phyloP scores from a whole-genome alignment of 1,140 invertebrate genomes.

The Matsumurasca onukii region DNA sequence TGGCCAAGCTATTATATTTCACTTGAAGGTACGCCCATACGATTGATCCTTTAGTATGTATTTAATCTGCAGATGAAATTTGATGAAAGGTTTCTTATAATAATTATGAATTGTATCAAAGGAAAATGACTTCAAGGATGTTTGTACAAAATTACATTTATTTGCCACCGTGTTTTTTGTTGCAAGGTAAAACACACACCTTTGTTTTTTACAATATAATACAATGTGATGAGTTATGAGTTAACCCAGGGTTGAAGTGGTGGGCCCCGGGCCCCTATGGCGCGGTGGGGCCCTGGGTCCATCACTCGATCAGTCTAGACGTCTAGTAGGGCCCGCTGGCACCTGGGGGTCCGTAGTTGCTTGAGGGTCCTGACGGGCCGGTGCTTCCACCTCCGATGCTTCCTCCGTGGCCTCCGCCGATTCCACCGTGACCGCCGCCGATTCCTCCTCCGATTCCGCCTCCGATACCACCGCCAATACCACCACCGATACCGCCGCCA shows the following conservation, averaged over 20 bases:
- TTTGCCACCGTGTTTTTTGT: slow-evolving; percentile 40
- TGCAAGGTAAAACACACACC: slow-evolving; percentile 35
- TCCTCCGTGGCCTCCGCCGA: slow-evolving; percentile 44
- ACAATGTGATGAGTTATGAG: slow-evolving; percentile 20
- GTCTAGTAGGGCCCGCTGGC: slow-evolving; percentile 42
- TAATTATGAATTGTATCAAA: too few species aligned
- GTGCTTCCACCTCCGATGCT: slow-evolving; percentile 50
- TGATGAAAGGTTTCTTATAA: too few species aligned
- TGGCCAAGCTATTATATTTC: too few species aligned
- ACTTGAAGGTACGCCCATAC: too few species aligned
- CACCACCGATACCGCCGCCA: slow-evolving; percentile 44
- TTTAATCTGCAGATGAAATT: too few species aligned
- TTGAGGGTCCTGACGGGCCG: slow-evolving; percentile 59
- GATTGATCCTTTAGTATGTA: too few species aligned
- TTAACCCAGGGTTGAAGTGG: slow-evolving; percentile 8
- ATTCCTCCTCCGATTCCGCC: slow-evolving; percentile 44
- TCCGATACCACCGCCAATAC: slow-evolving; percentile 47
- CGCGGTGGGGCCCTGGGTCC: neutral
- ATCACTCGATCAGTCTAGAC: slow-evolving; percentile 12
- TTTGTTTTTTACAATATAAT: slow-evolving; percentile 33
- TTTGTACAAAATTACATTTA: slow-evolving; percentile 40
- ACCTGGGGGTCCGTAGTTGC: slow-evolving; percentile 65
- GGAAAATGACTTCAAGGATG: too few species aligned
- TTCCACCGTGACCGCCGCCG: slow-evolving; percentile 43
- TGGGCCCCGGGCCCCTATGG: neutral